These are phyloP conservation scores for Alces alces DNA, from an alignment of 2,113 vertebrate species.

Conservation along the genomic window DNA sequence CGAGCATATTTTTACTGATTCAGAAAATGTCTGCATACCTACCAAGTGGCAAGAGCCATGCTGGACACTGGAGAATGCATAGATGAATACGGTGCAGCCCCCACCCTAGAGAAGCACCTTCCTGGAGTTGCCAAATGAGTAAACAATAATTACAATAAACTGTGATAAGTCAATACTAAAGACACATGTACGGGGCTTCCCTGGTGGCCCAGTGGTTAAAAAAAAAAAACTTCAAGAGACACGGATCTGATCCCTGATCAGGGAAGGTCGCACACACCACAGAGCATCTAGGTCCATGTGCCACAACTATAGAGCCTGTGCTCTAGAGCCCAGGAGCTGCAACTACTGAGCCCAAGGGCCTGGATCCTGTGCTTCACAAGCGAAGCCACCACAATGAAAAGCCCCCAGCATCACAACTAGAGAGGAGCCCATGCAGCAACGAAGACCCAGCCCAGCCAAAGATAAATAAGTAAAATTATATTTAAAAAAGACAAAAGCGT, in stretches of 20 bases:
- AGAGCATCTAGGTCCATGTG: neutral
- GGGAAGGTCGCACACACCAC: neutral
- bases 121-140: neutral
- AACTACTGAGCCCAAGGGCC: neutral
- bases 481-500: neutral
- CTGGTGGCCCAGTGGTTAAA: neutral
- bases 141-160: neutral
- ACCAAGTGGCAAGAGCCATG: neutral
- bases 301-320: neutral
- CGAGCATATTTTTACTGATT: neutral
- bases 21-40: neutral
- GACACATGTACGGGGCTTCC: neutral
- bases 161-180: neutral
- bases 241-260: neutral
- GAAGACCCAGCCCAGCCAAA: neutral
- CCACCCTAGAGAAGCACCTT: neutral
- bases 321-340: neutral
- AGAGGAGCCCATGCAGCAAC: rapidly evolving
- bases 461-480: neutral
- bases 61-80: neutral
- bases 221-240: neutral
- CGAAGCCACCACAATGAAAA: neutral
- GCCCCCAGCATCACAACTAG: neutral
- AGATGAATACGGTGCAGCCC: neutral
- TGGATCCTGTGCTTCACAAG: neutral